Evolutionary conservation across 2,113 vertebrate genomes (phyloP).

Genomic region (Phrynosoma platyrhinos): DNA sequence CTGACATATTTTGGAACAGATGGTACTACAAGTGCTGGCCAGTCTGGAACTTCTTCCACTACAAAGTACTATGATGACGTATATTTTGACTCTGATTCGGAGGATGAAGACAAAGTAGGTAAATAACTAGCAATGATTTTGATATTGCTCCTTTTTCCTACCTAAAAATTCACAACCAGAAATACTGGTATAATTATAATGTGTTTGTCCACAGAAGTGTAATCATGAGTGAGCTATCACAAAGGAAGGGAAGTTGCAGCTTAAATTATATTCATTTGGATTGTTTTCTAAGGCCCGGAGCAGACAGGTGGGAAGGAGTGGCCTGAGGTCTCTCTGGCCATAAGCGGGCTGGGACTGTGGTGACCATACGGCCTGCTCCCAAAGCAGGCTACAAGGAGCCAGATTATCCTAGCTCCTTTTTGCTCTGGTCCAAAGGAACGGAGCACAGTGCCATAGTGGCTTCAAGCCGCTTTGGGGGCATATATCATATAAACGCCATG

Average conservation of each 20-base stretch:
- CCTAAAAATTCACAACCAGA: no score
- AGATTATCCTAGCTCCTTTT: no score
- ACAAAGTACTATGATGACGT: slow-evolving; percentile 86
- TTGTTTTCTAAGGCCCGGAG: no score
- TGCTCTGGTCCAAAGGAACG: no score
- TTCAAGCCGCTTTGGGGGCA: no score
- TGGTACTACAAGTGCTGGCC: slow-evolving; percentile 66
- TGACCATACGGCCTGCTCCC: no score
- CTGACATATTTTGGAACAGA: slow-evolving; percentile 61
- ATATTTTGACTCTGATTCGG: slow-evolving; percentile 95
- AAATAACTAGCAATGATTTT: slow-evolving; percentile 23
- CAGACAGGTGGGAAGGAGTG: no score
- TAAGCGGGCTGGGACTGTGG: no score
- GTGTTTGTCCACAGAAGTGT: neutral
- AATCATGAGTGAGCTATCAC: neutral
- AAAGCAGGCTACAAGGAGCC: no score
- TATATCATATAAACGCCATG: no score
- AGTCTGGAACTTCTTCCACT: slow-evolving; percentile 48
- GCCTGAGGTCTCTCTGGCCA: no score
- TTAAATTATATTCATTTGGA: neutral
- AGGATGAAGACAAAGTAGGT: slow-evolving; percentile 86
- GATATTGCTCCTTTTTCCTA: neutral
- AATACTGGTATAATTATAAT: neutral
- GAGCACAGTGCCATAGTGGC: no score
- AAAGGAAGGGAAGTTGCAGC: neutral